Percentiles rank a stretch among this genome's conserved stretches.
These are phyloP conservation scores for Auanema freiburgensis DNA, from an alignment of 2,888 invertebrate genomes.

Conservation along the genomic window DNA sequence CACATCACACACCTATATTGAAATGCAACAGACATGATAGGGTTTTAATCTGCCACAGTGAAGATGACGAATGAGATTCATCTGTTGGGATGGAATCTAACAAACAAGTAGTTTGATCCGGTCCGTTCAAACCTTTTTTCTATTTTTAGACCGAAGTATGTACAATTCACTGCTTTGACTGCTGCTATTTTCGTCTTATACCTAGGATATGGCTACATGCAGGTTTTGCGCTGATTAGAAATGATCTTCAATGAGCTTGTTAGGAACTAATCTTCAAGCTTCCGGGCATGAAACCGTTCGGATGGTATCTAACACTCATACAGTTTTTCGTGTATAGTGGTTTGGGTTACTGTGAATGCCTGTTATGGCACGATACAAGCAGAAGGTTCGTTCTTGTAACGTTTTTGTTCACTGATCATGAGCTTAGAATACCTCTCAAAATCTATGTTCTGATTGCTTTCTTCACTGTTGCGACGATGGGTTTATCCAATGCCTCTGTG, in stretches of 20 bases:
- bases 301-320: constrained; percentile 87
- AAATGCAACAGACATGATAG: neutral
- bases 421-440: constrained; percentile 78
- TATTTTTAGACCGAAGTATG: constrained; percentile 46
- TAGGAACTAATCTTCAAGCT: constrained; percentile 86
- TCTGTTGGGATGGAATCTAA: constrained; percentile 48
- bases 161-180: constrained; percentile 72
- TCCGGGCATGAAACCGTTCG: constrained; percentile 85
- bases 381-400: constrained; percentile 65
- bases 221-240: constrained; percentile 23
- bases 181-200: constrained; percentile 83
- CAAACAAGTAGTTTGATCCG: constrained; percentile 34
- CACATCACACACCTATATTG: too few relatives aligned
- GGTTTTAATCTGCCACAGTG: constrained; percentile 11
- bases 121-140: too few relatives aligned
- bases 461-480: constrained; percentile 91
- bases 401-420: neutral
- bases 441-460: constrained; percentile 82
- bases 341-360: constrained; percentile 79
- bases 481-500: constrained; percentile 88
- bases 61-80: constrained; percentile 24
- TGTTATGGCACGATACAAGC: constrained; percentile 68
- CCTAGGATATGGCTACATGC: constrained; percentile 81
- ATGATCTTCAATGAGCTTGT: constrained; percentile 1
- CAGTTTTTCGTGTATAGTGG: constrained; percentile 85